Base-by-base conservation (phyloP, 64 coral and sea anemone species). In the Pocillopora damicornis region DNA sequence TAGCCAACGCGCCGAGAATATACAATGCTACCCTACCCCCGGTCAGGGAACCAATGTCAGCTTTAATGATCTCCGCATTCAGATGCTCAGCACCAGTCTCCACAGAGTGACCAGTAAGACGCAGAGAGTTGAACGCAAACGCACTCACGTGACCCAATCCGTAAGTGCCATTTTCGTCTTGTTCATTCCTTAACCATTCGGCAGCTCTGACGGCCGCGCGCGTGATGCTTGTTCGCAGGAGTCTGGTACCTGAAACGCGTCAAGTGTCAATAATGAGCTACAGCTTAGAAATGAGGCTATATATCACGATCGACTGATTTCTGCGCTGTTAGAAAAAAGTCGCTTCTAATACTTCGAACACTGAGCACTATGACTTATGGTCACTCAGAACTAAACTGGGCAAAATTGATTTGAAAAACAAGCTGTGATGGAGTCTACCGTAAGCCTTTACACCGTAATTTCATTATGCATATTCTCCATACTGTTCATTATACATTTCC, bases 131-230 rank as follows among this genome's bases (percentile, higher is more conserved):
- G 14, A 77, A 85, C 11, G 60, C 79, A 18, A 62, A 30, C 10
- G 88, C 88, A 56, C 61, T 61, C 64, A 73, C 38, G 37, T 90
- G 81, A 17, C 80, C 89, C 17, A 63, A 37, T 22, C 66, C 81
- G 13, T 64, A 23, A 11, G 79, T 84, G 17, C 74, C 75, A n/a
- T 90, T 77, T 37, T 90, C 73, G 25, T 74, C 79, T 38, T 76
- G 72, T 13, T 82, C 59, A 58, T 81, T 83, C 64, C 15, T 59
- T 72, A 90, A 38, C 60, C 80, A 90, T 76, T 90, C 89, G 11
- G 79, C 75, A 26, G 71, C 89, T 37, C 74, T 74, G 59, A 84
- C 73, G 15, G 89, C 89, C 4, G 80, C 58, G 4, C 89, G 89
- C 1, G 73, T 75, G 35, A 90, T 79, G 51, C 63, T 65, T 10